These are phyloP conservation scores for Chloroclystis v-ata DNA, from an alignment of 2,888 invertebrate genomes.

Conservation along the genomic window DNA sequence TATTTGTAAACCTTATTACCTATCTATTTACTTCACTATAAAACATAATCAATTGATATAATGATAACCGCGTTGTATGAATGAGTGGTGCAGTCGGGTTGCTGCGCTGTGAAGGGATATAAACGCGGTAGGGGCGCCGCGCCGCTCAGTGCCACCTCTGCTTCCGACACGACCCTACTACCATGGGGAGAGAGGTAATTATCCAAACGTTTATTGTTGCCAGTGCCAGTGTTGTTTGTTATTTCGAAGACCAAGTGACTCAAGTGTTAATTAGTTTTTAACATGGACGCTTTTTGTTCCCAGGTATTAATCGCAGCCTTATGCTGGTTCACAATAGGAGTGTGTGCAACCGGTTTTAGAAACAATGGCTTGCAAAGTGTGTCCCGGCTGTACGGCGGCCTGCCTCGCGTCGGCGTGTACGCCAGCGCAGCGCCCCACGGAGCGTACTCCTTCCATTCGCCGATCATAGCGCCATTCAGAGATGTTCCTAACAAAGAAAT, in stretches of 20 bases:
- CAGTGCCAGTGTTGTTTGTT: background rate
- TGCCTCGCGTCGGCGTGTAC: constrained; percentile 50
- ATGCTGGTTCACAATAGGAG: constrained; percentile 50
- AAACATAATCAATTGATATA: constrained; percentile 33
- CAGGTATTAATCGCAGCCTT: constrained; percentile 54
- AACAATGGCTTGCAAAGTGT: constrained; percentile 60
- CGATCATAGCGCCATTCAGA: constrained; percentile 47
- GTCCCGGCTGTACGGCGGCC: constrained; percentile 54
- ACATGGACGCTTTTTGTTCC: constrained; percentile 34
- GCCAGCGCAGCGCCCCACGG: constrained; percentile 61
- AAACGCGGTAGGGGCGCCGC: constrained; percentile 52
- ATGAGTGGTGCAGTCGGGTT: constrained; percentile 31
- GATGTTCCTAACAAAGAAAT: constrained; percentile 51
- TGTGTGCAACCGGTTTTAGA: constrained; percentile 38
- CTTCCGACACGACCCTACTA: constrained; percentile 49
- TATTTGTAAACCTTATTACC: constrained; percentile 25
- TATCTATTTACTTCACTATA: constrained; percentile 32
- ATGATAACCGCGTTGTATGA: constrained; percentile 45
- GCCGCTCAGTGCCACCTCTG: constrained; percentile 58
- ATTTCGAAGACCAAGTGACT: constrained; percentile 2
- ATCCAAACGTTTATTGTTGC: constrained; percentile 6
- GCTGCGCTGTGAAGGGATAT: constrained; percentile 46
- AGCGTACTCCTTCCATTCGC: constrained; percentile 57
- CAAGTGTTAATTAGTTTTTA: constrained; percentile 14
- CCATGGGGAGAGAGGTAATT: constrained; percentile 68